phyloP scores from a whole-genome alignment of 1,140 invertebrate genomes.

The Amyelois transitella region DNA sequence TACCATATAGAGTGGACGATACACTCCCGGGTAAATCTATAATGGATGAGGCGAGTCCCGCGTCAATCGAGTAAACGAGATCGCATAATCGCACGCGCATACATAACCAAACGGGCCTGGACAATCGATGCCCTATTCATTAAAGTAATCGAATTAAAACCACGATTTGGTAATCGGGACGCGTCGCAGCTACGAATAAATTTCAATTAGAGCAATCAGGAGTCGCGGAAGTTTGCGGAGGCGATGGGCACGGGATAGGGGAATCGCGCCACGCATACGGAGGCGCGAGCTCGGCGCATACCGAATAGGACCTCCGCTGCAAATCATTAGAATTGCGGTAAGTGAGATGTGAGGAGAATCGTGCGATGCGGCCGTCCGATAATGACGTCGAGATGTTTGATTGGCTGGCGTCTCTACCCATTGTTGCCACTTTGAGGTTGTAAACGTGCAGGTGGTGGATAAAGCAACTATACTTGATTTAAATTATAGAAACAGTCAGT shows the following conservation, averaged over 20 bases:
- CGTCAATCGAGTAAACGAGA: conserved; percentile 62
- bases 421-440: conserved; percentile 1
- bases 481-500: neutral
- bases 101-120: conserved; percentile 46
- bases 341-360: conserved; percentile 63
- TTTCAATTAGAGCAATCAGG: conserved; percentile 67
- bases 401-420: neutral
- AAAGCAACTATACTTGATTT: neutral
- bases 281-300: conserved; percentile 48
- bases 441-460: neutral
- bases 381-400: conserved; percentile 20
- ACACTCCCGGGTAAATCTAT: conserved; percentile 60
- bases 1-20: conserved; percentile 43
- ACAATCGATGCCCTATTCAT: conserved; percentile 57
- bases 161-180: conserved; percentile 38
- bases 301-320: conserved; percentile 58
- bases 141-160: conserved; percentile 49
- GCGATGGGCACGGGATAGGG: conserved; percentile 51
- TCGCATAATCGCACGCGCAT: conserved; percentile 53
- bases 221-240: conserved; percentile 56
- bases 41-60: conserved; percentile 66
- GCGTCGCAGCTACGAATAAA: conserved; percentile 49
- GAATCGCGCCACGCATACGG: conserved; percentile 50
- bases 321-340: conserved; percentile 69
- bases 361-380: conserved; percentile 42